A percentile compares a stretch with the other conserved stretches of the same genome.
Conservation (phyloP, 2,888 invertebrate genomes). For the Cyclophora albipunctata region DNA sequence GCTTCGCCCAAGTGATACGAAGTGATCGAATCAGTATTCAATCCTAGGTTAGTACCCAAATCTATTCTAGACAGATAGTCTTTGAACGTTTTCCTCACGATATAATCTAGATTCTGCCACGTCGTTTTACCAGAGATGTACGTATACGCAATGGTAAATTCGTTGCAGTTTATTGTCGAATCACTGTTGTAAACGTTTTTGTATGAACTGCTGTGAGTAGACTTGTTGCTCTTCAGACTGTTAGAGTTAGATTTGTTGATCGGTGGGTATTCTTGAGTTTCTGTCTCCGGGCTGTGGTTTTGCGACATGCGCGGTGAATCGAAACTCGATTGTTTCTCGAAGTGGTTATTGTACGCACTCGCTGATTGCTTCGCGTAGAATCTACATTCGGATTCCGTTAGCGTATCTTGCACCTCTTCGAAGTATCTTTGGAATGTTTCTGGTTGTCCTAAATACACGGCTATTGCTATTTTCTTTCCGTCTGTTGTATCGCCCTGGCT, state of each 20-base stretch:
- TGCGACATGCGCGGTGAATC: conserved; percentile 65
- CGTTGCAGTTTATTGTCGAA: conserved; percentile 77
- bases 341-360: conserved; percentile 62
- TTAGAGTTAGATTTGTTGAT: conserved; percentile 71
- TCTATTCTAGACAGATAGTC: conserved; percentile 95
- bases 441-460: conserved; percentile 89
- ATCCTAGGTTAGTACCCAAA: conserved; percentile 90
- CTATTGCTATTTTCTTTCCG: conserved; percentile 90
- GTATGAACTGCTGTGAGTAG: conserved; percentile 68
- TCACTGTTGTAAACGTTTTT: conserved; percentile 69
- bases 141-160: conserved; percentile 90
- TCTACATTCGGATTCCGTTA: conserved; percentile 77
- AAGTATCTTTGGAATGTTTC: conserved; percentile 83
- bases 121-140: conserved; percentile 94
- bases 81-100: conserved; percentile 93
- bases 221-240: conserved; percentile 74
- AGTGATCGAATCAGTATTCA: conserved; percentile 90
- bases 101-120: conserved; percentile 95
- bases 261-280: conserved; percentile 60
- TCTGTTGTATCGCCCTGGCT: conserved; percentile 82
- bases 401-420: conserved; percentile 79
- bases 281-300: conserved; percentile 63
- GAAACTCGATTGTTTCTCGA: conserved; percentile 65
- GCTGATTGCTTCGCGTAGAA: conserved; percentile 73
- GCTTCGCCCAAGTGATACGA: conserved; percentile 96